phyloP scores from a whole-genome alignment of 2,113 vertebrate genomes.

The Gopherus evgoodei region DNA sequence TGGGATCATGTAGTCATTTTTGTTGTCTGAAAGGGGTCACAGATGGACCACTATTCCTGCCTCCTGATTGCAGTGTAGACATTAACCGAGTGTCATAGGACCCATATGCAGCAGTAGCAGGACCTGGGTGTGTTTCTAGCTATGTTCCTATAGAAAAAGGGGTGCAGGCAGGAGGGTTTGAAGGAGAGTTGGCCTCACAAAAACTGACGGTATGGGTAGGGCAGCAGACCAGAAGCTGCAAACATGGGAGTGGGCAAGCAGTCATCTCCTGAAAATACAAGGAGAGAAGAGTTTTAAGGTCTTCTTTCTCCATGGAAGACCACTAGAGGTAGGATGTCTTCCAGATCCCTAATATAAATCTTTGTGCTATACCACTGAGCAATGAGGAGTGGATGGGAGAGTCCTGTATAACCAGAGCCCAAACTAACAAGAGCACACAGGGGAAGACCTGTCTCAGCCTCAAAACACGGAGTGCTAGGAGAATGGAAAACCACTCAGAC shows the following conservation, averaged over 20 bases:
- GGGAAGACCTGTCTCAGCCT: no score
- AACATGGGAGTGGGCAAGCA: background rate
- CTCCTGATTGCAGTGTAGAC: no score
- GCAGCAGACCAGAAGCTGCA: background rate
- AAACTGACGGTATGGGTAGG: background rate
- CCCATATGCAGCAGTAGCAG: background rate
- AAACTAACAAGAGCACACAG: no score
- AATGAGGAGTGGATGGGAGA: background rate
- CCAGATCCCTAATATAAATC: background rate
- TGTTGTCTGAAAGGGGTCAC: no score
- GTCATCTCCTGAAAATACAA: background rate
- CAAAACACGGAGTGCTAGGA: no score
- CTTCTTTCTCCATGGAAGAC: background rate
- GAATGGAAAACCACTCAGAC: no score
- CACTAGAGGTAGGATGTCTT: background rate
- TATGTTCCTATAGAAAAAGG: background rate
- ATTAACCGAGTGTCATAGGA: background rate
- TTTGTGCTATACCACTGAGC: background rate
- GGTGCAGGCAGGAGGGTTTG: background rate
- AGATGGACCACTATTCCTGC: no score
- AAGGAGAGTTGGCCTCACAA: background rate
- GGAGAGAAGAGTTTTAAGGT: background rate
- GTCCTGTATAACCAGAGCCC: no score
- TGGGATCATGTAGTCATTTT: no score
- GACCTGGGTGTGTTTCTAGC: background rate